These are phyloP conservation scores for Metopolophium dirhodum DNA, from an alignment of 1,140 invertebrate genomes.

Conservation along the genomic window DNA sequence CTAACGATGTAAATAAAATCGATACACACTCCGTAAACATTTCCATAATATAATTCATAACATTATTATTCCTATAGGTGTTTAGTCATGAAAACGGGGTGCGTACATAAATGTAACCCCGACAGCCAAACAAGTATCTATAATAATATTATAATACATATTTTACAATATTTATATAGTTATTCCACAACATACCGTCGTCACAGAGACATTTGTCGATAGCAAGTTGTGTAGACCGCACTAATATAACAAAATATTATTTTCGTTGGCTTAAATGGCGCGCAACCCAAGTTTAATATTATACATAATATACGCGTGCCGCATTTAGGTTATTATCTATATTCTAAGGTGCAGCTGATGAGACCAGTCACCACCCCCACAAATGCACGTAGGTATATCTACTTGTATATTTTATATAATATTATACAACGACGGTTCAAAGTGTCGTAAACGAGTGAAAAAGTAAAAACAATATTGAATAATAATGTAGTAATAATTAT, in stretches of 20 bases:
- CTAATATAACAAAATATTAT: background rate
- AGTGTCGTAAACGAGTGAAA: background rate
- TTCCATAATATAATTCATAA: background rate
- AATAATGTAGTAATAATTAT: background rate
- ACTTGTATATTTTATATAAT: too few species aligned
- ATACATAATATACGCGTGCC: background rate
- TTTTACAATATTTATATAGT: background rate
- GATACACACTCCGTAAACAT: background rate
- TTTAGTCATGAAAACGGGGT: background rate
- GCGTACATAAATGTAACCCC: background rate
- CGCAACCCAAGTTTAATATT: background rate
- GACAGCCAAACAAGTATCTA: background rate
- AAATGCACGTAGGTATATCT: background rate
- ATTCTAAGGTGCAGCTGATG: background rate
- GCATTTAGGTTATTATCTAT: background rate
- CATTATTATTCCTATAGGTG: background rate
- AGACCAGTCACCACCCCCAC: background rate
- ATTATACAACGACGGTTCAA: background rate
- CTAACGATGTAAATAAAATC: background rate
- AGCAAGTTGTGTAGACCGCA: background rate
- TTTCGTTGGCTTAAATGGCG: background rate
- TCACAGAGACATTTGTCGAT: background rate
- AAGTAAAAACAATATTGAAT: background rate
- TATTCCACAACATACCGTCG: constrained; percentile 14
- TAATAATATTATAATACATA: background rate